These are phyloP conservation scores for Sebastes alutus DNA, from an alignment of 2,797 vertebrate genomes.

Conservation along the genomic window DNA sequence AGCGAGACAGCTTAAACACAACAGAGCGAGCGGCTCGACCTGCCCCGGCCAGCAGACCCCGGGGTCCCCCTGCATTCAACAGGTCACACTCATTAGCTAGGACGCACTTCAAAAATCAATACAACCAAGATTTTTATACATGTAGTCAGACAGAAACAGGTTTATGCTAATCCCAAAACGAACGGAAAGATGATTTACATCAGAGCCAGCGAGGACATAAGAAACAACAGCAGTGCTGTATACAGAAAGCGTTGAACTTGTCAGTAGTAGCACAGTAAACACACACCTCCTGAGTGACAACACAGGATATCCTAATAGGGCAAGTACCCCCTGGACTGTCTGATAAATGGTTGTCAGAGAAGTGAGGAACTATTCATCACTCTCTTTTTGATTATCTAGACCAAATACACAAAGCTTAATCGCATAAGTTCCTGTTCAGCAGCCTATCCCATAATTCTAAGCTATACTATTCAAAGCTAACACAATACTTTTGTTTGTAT, in stretches of 20 bases:
- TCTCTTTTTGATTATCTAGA: not conserved
- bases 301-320: not conserved
- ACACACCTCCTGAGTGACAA: not conserved
- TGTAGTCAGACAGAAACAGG: not conserved
- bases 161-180: not conserved
- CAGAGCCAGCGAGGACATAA: not conserved
- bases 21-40: slow-evolving; percentile 22
- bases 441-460: not conserved
- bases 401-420: not conserved
- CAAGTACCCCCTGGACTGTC: not conserved
- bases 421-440: not conserved
- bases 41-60: slow-evolving; percentile 17
- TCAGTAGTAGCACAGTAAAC: not conserved
- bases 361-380: not conserved
- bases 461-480: not conserved
- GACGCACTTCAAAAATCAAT: not conserved
- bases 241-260: no score
- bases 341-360: not conserved
- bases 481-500: not conserved
- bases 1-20: slow-evolving; percentile 76
- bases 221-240: not conserved
- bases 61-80: slow-evolving; percentile 40
- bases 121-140: not conserved
- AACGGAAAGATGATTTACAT: not conserved
- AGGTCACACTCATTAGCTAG: slow-evolving; percentile 19